Percentiles rank a stretch among this genome's conserved stretches.
These are phyloP conservation scores for Meriones psammophilus DNA, from an alignment of 2,797 vertebrate genomes.

Conservation along the genomic window DNA sequence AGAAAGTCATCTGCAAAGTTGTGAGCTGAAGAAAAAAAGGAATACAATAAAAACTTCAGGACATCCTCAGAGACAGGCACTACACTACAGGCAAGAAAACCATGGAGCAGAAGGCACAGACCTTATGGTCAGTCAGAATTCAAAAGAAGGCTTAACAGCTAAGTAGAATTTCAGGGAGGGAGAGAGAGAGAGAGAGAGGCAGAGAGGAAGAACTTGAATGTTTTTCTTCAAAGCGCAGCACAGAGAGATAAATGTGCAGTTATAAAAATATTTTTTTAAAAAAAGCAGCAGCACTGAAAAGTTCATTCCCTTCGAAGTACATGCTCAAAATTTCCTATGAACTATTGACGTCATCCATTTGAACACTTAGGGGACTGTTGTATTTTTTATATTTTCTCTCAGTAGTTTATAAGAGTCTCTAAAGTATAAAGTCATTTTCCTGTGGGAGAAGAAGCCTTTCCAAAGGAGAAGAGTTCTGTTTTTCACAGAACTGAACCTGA, in stretches of 20 bases:
- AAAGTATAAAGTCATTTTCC: slow-evolving; percentile 26
- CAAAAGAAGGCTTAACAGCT: slow-evolving; percentile 41
- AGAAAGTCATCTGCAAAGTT: neutral
- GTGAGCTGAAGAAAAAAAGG: neutral
- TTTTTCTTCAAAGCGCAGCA: neutral
- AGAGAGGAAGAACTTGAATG: neutral
- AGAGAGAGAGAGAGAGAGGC: fast-evolving
- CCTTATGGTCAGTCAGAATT: neutral
- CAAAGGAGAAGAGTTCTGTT: neutral
- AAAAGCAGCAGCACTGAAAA: neutral
- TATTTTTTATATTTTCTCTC: slow-evolving; percentile 45
- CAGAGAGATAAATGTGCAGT: neutral
- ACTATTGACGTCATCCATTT: slow-evolving; percentile 33
- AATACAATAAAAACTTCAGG: neutral
- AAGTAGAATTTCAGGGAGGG: slow-evolving; percentile 8
- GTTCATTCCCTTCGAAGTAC: neutral
- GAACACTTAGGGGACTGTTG: neutral
- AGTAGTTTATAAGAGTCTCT: slow-evolving; percentile 55
- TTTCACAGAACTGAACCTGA: neutral
- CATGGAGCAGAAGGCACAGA: neutral
- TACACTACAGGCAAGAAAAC: slow-evolving; percentile 37
- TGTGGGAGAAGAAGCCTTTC: neutral
- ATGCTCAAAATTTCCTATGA: neutral
- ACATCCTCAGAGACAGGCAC: neutral
- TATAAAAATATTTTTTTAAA: neutral